Percentiles rank a stretch among this genome's conserved stretches.
Evolutionary conservation across 2,888 invertebrate genomes (phyloP).

Genomic region (Eremobia ochroleuca): DNA sequence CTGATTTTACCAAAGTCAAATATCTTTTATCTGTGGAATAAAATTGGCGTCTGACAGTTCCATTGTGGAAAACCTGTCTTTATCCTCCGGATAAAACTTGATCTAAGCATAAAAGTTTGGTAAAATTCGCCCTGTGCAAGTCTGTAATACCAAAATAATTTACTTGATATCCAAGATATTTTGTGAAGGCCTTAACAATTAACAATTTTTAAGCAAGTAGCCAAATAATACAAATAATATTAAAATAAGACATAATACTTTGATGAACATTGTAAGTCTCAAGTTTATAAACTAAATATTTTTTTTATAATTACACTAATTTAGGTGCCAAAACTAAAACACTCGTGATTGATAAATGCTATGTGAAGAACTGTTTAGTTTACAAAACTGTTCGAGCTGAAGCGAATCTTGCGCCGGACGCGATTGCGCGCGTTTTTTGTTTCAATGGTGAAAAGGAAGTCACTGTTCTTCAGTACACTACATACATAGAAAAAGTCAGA

Average conservation of each 20-base stretch:
- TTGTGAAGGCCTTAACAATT: neutral
- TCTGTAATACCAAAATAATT: neutral
- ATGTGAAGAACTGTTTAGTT: conserved; percentile 32
- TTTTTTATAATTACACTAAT: conserved; percentile 61
- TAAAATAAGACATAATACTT: conserved; percentile 67
- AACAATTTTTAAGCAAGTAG: conserved; percentile 35
- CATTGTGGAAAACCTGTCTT: neutral
- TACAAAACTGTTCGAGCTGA: neutral
- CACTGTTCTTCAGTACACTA: too few species aligned
- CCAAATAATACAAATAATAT: conserved; percentile 35
- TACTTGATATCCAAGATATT: neutral
- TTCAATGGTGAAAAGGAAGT: neutral
- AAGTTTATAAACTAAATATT: conserved; percentile 61
- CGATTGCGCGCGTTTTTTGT: neutral
- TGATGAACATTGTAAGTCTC: conserved; percentile 57
- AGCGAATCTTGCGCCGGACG: neutral
- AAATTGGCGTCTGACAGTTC: neutral
- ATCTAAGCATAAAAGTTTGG: neutral
- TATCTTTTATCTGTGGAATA: too few species aligned
- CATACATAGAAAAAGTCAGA: too few species aligned
- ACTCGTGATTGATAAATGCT: conserved; percentile 68
- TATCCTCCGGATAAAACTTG: too few species aligned
- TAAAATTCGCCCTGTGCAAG: neutral
- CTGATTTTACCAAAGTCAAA: neutral
- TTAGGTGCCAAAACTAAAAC: conserved; percentile 71